phyloP scores from a whole-genome alignment of 2,888 invertebrate species.

The Dichetophora obliterata region DNA sequence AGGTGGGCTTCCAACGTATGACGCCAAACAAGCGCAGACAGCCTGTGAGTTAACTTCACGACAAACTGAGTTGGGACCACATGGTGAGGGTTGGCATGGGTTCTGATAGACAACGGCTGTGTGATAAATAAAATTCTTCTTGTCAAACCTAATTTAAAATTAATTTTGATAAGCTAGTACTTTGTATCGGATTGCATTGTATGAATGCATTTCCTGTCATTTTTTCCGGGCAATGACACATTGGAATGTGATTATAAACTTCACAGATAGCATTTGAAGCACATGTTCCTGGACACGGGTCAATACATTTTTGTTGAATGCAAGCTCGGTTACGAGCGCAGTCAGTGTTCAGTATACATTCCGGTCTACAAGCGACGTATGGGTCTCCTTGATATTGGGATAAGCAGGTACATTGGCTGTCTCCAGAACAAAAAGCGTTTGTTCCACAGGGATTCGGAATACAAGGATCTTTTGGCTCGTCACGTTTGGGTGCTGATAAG shows the following conservation, averaged over 20 bases:
- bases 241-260: slow-evolving; percentile 79
- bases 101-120: slow-evolving; percentile 71
- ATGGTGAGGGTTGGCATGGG: slow-evolving; percentile 80
- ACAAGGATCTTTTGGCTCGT: slow-evolving; percentile 71
- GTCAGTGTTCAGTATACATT: slow-evolving; percentile 79
- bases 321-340: slow-evolving; percentile 78
- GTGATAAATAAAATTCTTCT: not conserved
- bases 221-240: slow-evolving; percentile 78
- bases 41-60: slow-evolving; percentile 79
- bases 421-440: slow-evolving; percentile 78
- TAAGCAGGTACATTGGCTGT: slow-evolving; percentile 77
- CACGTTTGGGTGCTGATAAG: slow-evolving; percentile 53
- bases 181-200: slow-evolving; percentile 69
- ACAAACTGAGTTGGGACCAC: slow-evolving; percentile 83
- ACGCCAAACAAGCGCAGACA: slow-evolving; percentile 82
- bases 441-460: slow-evolving; percentile 84
- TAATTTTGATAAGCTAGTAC: slow-evolving; percentile 50
- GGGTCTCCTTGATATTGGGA: slow-evolving; percentile 81
- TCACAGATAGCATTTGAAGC: slow-evolving; percentile 79
- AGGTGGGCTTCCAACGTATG: slow-evolving; percentile 82
- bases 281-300: slow-evolving; percentile 81
- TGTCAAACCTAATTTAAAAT: not conserved
- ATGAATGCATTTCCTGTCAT: slow-evolving; percentile 82
- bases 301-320: slow-evolving; percentile 77
- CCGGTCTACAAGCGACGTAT: slow-evolving; percentile 78